Conservation (phyloP, 2,888 invertebrate genomes). For the Laspeyria flexula region DNA sequence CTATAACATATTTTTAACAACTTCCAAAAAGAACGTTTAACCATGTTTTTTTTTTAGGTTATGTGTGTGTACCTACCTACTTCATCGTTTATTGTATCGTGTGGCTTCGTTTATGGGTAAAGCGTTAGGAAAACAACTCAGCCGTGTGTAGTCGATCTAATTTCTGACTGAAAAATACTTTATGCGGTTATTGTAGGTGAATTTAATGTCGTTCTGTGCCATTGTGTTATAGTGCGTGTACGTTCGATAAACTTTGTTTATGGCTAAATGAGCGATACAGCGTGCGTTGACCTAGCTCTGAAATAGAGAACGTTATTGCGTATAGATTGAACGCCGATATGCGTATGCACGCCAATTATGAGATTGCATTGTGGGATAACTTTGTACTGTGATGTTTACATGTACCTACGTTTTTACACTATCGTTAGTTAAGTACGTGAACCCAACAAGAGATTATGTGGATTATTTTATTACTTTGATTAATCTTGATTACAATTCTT, state of each 20-base stretch:
- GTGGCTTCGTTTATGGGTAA: not conserved
- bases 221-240: conserved; percentile 68
- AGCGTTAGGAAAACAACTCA: not conserved
- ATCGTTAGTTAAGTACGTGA: conserved; percentile 7
- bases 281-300: conserved; percentile 72
- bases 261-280: conserved; percentile 80
- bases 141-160: conserved; percentile 30
- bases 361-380: conserved; percentile 58
- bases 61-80: not conserved
- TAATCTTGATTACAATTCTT: conserved; percentile 3
- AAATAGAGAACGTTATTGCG: conserved; percentile 67
- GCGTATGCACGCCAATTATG: conserved; percentile 57
- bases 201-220: conserved; percentile 71
- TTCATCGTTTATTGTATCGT: not conserved
- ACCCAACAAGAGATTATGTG: conserved; percentile 1
- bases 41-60: too few species aligned
- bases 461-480: not conserved
- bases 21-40: too few species aligned
- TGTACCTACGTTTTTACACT: conserved; percentile 20
- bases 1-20: too few species aligned
- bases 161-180: conserved; percentile 50
- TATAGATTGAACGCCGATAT: conserved; percentile 65
- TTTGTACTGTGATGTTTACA: conserved; percentile 16
- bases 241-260: conserved; percentile 84
- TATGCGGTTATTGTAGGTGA: conserved; percentile 54